Evolutionary conservation across 2,888 invertebrate genomes (phyloP), one percentile per base, ranked within the genome.

Genomic region (Sphinx pinastri): DNA sequence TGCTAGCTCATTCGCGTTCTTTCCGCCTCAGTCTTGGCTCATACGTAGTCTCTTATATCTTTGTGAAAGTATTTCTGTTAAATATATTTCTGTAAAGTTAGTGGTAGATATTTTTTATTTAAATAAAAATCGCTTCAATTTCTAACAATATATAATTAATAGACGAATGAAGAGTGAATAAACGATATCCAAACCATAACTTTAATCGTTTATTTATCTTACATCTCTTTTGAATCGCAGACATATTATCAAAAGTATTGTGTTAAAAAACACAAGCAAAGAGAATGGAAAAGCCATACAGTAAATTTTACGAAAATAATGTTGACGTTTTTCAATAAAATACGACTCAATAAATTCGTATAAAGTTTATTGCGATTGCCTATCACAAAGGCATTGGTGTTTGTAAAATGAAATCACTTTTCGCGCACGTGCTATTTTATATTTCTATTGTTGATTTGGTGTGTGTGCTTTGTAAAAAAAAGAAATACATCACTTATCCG

Each of bases 341-440:
- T 49, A 10, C 19, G 19, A 55, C 38, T 25, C 54, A 45, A 55
- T 80, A 79, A 81, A 78, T 78, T 72, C 70, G 70, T 71, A 72
- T 69, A 68, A 76, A 75, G 76, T 83, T 81, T 83, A 84, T 81
- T 77, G 74, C 75, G 63, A 25, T 69, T 54, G 69, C 57, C 60
- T 73, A 47, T 49, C 63, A 63, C 47, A 60, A 75, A 80, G 79
- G 76, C 72, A 73, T 72, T 77, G 75, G 71, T 68, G 71, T 68
- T 38, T 74, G 52, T 59, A 73, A 74, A 74, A 81, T 81, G 80
- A 77, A 77, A 71, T 70, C 70, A 63, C 47, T 75, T 74, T 71
- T 63, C 19, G n/a, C 49, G 11, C 10, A 47, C 49, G 63, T 76
- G 45, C n/a, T 60, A 31, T 72, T 68, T 68, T 73, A 63, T 71